Percentiles rank a stretch among this genome's conserved stretches.
phyloP scores from a whole-genome alignment of 2,888 invertebrate species.

The Thera obeliscata region DNA sequence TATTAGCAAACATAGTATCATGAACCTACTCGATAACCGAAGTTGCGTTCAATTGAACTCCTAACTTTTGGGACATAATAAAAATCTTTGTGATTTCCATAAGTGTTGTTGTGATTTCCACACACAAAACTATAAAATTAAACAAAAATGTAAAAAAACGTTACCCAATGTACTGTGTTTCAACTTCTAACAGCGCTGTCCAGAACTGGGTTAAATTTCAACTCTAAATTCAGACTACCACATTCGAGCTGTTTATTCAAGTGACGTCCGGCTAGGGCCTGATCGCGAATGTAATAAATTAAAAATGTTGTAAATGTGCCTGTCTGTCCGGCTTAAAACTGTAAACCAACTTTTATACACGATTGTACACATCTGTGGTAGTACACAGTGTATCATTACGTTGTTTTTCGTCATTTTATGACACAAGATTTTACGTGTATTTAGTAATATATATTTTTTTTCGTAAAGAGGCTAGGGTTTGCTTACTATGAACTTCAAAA shows the following conservation, averaged over 20 bases:
- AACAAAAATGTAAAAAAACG: too few relatives aligned
- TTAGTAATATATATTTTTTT: too few relatives aligned
- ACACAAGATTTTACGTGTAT: background rate
- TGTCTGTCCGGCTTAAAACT: conserved; percentile 9
- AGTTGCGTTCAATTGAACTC: too few relatives aligned
- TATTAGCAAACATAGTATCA: too few relatives aligned
- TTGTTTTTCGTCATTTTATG: background rate
- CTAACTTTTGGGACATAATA: too few relatives aligned
- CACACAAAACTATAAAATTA: too few relatives aligned
- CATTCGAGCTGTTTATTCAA: conserved; percentile 36
- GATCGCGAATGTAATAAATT: conserved; percentile 36
- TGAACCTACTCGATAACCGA: too few relatives aligned
- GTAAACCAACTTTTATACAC: conserved; percentile 26
- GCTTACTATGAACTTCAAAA: too few relatives aligned
- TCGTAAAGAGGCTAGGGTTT: too few relatives aligned
- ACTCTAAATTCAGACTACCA: conserved; percentile 13
- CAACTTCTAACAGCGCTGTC: background rate
- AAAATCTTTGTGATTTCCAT: too few relatives aligned
- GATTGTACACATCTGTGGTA: conserved; percentile 7
- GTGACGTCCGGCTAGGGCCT: conserved; percentile 26
- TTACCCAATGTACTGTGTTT: too few relatives aligned
- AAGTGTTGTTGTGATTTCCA: too few relatives aligned
- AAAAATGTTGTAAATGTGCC: conserved; percentile 31
- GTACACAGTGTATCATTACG: conserved; percentile 7
- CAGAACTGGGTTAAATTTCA: conserved; percentile 9